These are phyloP conservation scores for Dynastes hyllus DNA, from an alignment of 2,888 invertebrate genomes.

Conservation along the genomic window DNA sequence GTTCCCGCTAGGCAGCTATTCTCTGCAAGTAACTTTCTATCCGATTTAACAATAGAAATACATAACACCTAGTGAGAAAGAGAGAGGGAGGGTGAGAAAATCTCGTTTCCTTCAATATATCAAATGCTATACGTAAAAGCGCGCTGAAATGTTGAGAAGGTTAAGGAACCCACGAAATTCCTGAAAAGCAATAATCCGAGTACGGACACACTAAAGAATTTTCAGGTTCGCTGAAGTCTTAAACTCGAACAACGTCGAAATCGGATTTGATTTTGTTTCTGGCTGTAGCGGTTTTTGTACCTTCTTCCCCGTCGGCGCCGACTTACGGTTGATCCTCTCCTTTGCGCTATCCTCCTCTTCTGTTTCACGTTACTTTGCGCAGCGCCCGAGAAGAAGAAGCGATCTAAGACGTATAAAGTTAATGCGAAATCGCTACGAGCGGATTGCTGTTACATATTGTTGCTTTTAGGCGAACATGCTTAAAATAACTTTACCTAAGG, in stretches of 20 bases:
- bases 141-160: conserved; percentile 35
- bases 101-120: conserved; percentile 18
- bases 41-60: background rate
- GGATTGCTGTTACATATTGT: conserved; percentile 14
- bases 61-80: background rate
- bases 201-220: conserved; percentile 49
- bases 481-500: background rate
- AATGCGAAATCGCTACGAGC: conserved; percentile 18
- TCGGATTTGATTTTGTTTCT: conserved; percentile 47
- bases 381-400: background rate
- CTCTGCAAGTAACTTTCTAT: background rate
- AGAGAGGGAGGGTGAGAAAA: conserved; percentile 3
- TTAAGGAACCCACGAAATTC: conserved; percentile 47
- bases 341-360: conserved; percentile 17
- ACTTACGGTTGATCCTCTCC: background rate
- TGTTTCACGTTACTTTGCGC: background rate
- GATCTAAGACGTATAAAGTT: conserved; percentile 19
- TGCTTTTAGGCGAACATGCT: background rate
- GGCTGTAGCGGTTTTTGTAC: conserved; percentile 44
- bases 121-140: conserved; percentile 32
- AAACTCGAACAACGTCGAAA: conserved; percentile 47
- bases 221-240: conserved; percentile 48
- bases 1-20: background rate
- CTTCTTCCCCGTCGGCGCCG: conserved; percentile 8
- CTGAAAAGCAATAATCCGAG: conserved; percentile 48